Base-by-base conservation (phyloP, 1,140 invertebrate genomes). In the Heliothis virescens region DNA sequence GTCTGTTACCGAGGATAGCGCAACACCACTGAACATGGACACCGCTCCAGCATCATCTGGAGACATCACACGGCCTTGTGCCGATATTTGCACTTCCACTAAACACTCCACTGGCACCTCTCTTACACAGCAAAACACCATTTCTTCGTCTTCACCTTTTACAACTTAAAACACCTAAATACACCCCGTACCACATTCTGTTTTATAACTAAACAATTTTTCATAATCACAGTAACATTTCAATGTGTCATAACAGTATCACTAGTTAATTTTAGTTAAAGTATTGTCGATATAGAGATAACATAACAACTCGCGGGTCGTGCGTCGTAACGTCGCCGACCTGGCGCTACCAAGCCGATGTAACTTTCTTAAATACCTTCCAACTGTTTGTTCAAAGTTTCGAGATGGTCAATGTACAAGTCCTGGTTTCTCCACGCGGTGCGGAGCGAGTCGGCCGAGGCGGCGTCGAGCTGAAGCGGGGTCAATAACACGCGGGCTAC, bases 331-430 rank as follows among this genome's bases (percentile, higher is more conserved):
- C 81, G 79, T 84, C 87, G 85, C 87, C 89, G 86, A 90, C 87
- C 90, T 82, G 81, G 83, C 89, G 89, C 92, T 93, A 93, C 87
- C 88, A 93, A 93, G 91, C 90, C 90, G 91, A 89, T 89, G 86
- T 86, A 93, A 94, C 90, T 90, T 88, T 92, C 92, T 88, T 94
- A 95, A 94, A 94, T 95, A 95, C 94, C 94, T 95, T 95, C 94
- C 90, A 95, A 89, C 89, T 93, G 92, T 92, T 94, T 95, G 91
- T 94, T 95, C 92, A 94, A 93, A 57, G 92, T 88, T 92, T 95
- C 94, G 83, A 95, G 91, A 81, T 94, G 93, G 83, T 95, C 94
- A 90, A 95, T 94, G 91, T 95, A 95, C 84, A 88, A 93, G 90
- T 95, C 94, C 92, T 95, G 94, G 86, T 87, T 90, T 89, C 85